Conservation (phyloP, 2,888 invertebrate genomes). For the Anaspis maculata region DNA sequence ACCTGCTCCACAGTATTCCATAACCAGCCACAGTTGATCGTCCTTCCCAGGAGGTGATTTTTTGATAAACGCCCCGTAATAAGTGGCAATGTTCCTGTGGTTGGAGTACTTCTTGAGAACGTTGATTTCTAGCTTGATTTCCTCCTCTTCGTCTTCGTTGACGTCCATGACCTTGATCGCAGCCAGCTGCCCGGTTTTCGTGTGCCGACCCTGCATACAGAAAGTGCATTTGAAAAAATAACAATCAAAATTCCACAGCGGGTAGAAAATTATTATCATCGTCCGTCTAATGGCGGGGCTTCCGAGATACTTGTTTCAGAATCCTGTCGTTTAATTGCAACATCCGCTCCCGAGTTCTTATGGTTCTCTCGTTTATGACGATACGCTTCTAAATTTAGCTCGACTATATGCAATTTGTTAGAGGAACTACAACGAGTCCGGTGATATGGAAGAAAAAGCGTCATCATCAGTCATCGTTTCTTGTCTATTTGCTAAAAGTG, state of each 20-base stretch:
- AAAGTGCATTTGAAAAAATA: constrained; percentile 1
- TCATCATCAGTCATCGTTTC: too few species aligned
- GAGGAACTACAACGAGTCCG: too few species aligned
- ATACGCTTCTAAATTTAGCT: too few species aligned
- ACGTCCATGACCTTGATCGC: constrained; percentile 99
- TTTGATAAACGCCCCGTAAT: constrained; percentile 99
- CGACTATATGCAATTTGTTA: too few species aligned
- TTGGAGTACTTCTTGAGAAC: constrained; percentile 98
- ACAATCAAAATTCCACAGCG: background rate
- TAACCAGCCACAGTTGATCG: constrained; percentile 98
- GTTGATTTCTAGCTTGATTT: constrained; percentile 99
- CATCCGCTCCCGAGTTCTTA: too few species aligned
- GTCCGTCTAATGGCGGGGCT: too few species aligned
- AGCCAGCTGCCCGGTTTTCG: constrained; percentile 98
- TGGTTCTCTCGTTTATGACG: too few species aligned
- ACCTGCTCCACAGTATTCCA: constrained; percentile 99
- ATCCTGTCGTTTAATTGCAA: too few species aligned
- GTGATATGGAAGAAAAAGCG: too few species aligned
- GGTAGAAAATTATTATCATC: too few species aligned
- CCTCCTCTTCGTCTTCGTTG: constrained; percentile 99
- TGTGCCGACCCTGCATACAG: constrained; percentile 83
- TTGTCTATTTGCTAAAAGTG: too few species aligned
- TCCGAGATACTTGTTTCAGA: too few species aligned
- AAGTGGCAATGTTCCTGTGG: constrained; percentile 99
- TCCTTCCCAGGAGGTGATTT: constrained; percentile 98